Base-by-base conservation (phyloP, 2,113 vertebrate species). In the Toxotes jaculatrix region DNA sequence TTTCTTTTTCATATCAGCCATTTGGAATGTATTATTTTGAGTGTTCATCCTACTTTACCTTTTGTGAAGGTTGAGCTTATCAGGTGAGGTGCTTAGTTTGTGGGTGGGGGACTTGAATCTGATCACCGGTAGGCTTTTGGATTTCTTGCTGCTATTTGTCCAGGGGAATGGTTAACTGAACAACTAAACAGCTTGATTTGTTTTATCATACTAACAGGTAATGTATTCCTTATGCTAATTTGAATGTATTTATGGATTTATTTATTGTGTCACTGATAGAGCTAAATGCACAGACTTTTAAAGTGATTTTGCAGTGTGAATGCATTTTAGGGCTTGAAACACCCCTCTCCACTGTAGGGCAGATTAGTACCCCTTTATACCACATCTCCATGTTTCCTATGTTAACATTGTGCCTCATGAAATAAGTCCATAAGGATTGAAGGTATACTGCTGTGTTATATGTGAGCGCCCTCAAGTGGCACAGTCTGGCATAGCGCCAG, bases 241-340 rank as follows among this genome's bases (percentile, higher is more conserved):
- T 91, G 92, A 92, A 93, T 93, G 90, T 94, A 92, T 87, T 89
- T 75, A 42, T 83, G 53, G 8, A 84, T 83, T 66, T 76, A 77
- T 74, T 69, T 77, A 74, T 68, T 73, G 49, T 69, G 53, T 84
- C 75, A 79, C 57, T 61, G 49, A 51, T 45, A 53, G 79, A 79
- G 63, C 14, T 69, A 21, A 59, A 59, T 55, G 60, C 4, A 36
- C 55, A 57, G 49, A 74, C 27, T 42, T 74, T 9, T 32, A 7
- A 79, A 19, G 36, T 72, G 53, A 61, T 38, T 21, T 47, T 27
- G 74, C 43, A 62, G 40, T 64, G 79, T 12, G n/a, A 47, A 77
- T 36, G 43, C 51, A 40, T 72, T 49, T 49, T 51, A 23, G 43
- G 34, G 21, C 23, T 62, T 31, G 12, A 70, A 45, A 45, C 6